Percentiles rank a stretch among this genome's conserved stretches.
Evolutionary conservation across 1,140 invertebrate genomes (phyloP).

Genomic region (Drosophila tsacasi): DNA sequence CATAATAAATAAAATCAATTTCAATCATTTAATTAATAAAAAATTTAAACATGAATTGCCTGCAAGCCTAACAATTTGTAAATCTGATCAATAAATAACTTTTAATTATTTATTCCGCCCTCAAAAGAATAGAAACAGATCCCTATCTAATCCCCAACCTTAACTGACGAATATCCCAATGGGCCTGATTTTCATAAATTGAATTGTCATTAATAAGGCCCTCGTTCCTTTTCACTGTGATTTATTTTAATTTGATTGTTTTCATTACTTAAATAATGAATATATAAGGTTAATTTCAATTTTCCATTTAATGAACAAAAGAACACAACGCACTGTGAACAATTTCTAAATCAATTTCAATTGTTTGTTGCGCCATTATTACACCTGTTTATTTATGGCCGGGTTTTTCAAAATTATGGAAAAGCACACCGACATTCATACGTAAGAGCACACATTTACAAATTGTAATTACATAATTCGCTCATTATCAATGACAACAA

Average conservation of each 20-base stretch:
- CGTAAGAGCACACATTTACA: conserved; percentile 20
- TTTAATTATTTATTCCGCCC: not conserved
- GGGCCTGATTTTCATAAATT: conserved; percentile 45
- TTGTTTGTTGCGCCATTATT: conserved; percentile 72
- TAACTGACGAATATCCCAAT: conserved; percentile 6
- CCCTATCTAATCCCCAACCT: not conserved
- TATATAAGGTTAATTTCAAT: conserved; percentile 41
- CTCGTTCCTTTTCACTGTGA: conserved; percentile 24
- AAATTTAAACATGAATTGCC: not conserved
- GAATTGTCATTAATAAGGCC: conserved; percentile 51
- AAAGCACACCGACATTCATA: conserved; percentile 4
- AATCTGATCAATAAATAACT: not conserved
- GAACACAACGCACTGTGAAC: conserved; percentile 11
- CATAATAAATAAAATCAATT: too few species aligned
- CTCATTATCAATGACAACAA: conserved; percentile 79
- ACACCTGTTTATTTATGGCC: conserved; percentile 65
- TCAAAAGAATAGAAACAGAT: not conserved
- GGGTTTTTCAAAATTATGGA: conserved; percentile 47
- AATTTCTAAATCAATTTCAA: conserved; percentile 79
- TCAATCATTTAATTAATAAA: not conserved
- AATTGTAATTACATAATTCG: conserved; percentile 80
- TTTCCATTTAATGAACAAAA: conserved; percentile 28
- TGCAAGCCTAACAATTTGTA: not conserved
- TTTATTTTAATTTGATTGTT: conserved; percentile 47
- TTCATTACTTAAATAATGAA: conserved; percentile 24